Base-by-base conservation (phyloP, 2,888 invertebrate species). In the Chromoteleia sp. region DNA sequence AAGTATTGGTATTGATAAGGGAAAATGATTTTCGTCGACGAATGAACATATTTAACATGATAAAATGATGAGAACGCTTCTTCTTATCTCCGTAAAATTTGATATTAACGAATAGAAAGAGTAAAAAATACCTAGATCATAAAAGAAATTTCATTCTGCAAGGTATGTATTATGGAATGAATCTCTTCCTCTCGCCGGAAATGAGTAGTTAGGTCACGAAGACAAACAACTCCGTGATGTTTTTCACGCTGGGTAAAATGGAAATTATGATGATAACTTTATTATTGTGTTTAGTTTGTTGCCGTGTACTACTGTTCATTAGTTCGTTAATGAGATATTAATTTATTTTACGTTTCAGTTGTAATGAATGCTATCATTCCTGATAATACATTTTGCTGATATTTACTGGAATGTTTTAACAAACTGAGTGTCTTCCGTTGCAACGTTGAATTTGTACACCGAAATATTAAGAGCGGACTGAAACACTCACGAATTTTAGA, bases 101-200 rank as follows among this genome's bases (percentile, higher is more conserved):
- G 30, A 33, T 39, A 61, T 61, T 43, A 41, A 41, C 19, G n/a
- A 54, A 39, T 6, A 14, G 3, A 43, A 39, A 0, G 45, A 65
- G 8, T 45, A 17, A 65, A 25, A 75, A 58, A 29, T 25, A 30
- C n/a, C 17, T 15, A 8, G 39, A 48, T 29, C 63, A 15, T 65
- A 74, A 74, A 63, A 48, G 54, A 54, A 65, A 65, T 56, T 61
- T 54, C 21, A 43, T 61, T 33, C 29, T 7, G 12, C 6, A 10
- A 25, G 54, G n/a, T 48, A 58, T 30, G 48, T 58, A 50, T 59
- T 29, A 48, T 33, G 25, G 30, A 59, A 65, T 41, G 67, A 59
- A 59, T 75, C 41, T 67, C 65, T 75, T 75, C 65, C 54, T 67
- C 30, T 30, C 48, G 29, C 54, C 25, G 65, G 75, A 75, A 75